Evolutionary conservation across 2,888 invertebrate species (phyloP).

Genomic region (Toxonevra muliebris): DNA sequence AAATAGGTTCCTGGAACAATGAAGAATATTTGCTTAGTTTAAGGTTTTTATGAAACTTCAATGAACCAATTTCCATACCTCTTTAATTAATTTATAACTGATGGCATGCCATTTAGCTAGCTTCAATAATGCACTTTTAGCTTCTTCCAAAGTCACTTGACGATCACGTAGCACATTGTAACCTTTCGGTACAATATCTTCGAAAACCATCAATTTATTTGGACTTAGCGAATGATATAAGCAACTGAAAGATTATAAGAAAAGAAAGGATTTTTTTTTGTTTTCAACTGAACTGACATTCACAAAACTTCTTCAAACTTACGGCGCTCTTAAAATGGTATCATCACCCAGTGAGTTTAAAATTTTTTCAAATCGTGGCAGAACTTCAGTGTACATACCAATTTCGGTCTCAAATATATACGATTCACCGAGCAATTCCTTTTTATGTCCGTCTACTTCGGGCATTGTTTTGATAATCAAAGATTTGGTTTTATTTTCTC

Average conservation of each 20-base stretch:
- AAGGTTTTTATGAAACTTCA: too few species aligned
- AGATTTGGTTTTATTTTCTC: conserved; percentile 11
- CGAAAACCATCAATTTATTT: conserved; percentile 38
- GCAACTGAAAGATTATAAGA: conserved; percentile 23
- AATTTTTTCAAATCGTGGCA: conserved; percentile 50
- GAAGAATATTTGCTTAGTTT: too few species aligned
- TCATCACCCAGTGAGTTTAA: conserved; percentile 26
- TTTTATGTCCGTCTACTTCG: conserved; percentile 48
- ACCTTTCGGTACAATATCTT: conserved; percentile 37
- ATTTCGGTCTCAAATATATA: conserved; percentile 51
- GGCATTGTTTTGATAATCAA: conserved; percentile 55
- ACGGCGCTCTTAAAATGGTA: conserved; percentile 18
- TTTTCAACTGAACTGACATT: too few species aligned
- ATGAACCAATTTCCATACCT: conserved; percentile 36
- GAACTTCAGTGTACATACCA: conserved; percentile 50
- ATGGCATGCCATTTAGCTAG: conserved; percentile 45
- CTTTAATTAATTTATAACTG: conserved; percentile 39
- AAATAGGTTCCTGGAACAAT: conserved; percentile 29
- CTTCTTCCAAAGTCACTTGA: conserved; percentile 27
- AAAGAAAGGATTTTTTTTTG: too few species aligned
- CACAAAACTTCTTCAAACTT: neutral
- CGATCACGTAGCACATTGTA: conserved; percentile 34
- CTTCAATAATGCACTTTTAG: conserved; percentile 33
- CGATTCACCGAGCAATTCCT: conserved; percentile 43
- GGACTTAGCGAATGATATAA: conserved; percentile 35